These are phyloP conservation scores for Carpatolechia fugitivella DNA, from an alignment of 2,888 invertebrate species.

Conservation along the genomic window DNA sequence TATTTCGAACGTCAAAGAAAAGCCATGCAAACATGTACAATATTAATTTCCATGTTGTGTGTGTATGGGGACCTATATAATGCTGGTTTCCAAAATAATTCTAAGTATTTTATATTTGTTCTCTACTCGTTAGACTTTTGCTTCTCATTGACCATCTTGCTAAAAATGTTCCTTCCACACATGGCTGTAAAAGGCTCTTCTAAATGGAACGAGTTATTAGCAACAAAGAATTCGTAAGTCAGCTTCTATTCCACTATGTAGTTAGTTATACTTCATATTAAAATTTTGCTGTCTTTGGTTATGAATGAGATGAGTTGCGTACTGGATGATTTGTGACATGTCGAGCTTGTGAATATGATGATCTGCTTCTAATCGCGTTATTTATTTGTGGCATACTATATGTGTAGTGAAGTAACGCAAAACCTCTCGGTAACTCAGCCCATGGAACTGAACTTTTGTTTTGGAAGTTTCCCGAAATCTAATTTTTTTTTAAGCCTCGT, in stretches of 20 bases:
- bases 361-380: too few relatives aligned
- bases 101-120: not conserved
- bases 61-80: conserved; percentile 1
- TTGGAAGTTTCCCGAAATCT: too few relatives aligned
- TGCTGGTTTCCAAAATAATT: not conserved
- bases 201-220: not conserved
- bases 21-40: not conserved
- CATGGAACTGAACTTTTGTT: too few relatives aligned
- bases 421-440: too few relatives aligned
- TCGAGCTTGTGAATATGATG: too few relatives aligned
- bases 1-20: not conserved
- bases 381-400: too few relatives aligned
- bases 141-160: not conserved
- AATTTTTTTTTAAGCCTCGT: too few relatives aligned
- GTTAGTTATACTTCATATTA: not conserved
- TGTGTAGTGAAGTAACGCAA: too few relatives aligned
- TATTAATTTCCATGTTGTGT: not conserved
- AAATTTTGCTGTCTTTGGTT: too few relatives aligned
- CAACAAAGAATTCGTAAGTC: not conserved
- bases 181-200: not conserved
- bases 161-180: not conserved
- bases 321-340: too few relatives aligned
- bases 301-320: too few relatives aligned
- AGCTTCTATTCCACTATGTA: not conserved
- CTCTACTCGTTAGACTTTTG: not conserved